These are phyloP conservation scores for Subacronicta megacephala DNA, from an alignment of 2,888 invertebrate genomes.

Conservation along the genomic window DNA sequence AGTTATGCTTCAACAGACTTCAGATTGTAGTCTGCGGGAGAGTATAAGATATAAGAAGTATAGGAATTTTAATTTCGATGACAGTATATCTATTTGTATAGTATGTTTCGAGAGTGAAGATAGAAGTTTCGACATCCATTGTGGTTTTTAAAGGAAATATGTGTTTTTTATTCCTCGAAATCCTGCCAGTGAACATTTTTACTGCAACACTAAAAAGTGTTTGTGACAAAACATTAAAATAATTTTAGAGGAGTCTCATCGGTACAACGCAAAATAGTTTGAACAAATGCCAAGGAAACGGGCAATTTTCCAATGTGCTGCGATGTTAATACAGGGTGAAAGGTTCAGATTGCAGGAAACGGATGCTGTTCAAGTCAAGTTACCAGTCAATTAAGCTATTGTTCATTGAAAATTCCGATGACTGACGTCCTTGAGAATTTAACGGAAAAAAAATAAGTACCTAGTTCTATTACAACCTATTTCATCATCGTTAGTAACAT, in stretches of 20 bases:
- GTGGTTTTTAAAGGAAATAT: slow-evolving; percentile 8
- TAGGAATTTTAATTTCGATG: too few species aligned
- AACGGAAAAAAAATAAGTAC: slow-evolving; percentile 4
- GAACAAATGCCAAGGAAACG: slow-evolving; percentile 79
- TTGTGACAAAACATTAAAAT: slow-evolving; percentile 70
- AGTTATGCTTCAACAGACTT: too few species aligned
- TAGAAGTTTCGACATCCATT: slow-evolving; percentile 24
- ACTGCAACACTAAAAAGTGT: slow-evolving; percentile 37
- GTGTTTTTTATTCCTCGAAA: slow-evolving; percentile 5
- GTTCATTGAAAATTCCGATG: slow-evolving; percentile 4
- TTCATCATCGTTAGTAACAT: slow-evolving; percentile 36
- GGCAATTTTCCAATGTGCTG: slow-evolving; percentile 72
- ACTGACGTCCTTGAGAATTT: neutral
- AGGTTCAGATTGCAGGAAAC: slow-evolving; percentile 59
- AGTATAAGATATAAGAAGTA: neutral
- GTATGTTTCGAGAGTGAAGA: too few species aligned
- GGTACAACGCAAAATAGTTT: slow-evolving; percentile 79
- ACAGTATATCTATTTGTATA: too few species aligned
- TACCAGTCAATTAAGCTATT: slow-evolving; percentile 23
- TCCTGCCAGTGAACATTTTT: slow-evolving; percentile 36
- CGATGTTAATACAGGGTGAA: slow-evolving; percentile 63
- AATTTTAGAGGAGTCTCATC: slow-evolving; percentile 73
- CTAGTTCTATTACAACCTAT: slow-evolving; percentile 27
- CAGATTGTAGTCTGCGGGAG: too few species aligned
- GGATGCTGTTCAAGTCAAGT: slow-evolving; percentile 27